Base-by-base conservation (phyloP, 2,113 vertebrate species). In the Pseudorasbora parva region DNA sequence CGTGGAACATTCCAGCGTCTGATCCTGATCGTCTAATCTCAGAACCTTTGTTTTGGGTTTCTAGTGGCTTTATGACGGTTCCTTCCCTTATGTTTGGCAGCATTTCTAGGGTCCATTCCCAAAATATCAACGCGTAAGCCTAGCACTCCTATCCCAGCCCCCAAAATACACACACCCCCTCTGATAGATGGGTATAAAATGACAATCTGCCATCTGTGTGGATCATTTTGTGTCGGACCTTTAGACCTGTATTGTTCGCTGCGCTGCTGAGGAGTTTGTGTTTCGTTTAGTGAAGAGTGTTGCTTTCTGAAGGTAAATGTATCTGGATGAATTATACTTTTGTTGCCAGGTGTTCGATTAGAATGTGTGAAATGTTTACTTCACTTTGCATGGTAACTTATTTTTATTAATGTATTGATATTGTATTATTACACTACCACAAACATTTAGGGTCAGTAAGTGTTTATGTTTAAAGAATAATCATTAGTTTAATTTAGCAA, bases 101-200 rank as follows among this genome's bases (percentile, higher is more conserved):
- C 64, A 14, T 8, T 37, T 33, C 47, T 51, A 74, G 60, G 21
- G 17, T n/a, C 47, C 56, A 66, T 80, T 85, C 87, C 71, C 27
- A 83, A 86, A 88, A 88, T 88, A 86, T 86, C 87, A 77, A 69
- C 11, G 30, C 49, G 85, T 88, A 85, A 88, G 62, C 85, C 56
- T 51, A 49, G 69, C 81, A 73, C 43, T 43, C 82, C 75, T 69
- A 64, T 71, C 80, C 68, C 81, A 85, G 82, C 79, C 86, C 81
- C 54, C 72, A 59, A 81, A 76, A 85, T 79, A 81, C 79, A 82
- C 85, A 82, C 79, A 82, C 85, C 73, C 72, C 71, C 45, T 78
- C 75, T 76, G 75, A 83, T 43, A 87, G 62, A 73, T 23, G 47
- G 51, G 72, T 59, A 76, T 62, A 64, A 75, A 76, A 37, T 49